Base-by-base conservation (phyloP, 1,140 invertebrate genomes). In the Chrysoperla carnea region DNA sequence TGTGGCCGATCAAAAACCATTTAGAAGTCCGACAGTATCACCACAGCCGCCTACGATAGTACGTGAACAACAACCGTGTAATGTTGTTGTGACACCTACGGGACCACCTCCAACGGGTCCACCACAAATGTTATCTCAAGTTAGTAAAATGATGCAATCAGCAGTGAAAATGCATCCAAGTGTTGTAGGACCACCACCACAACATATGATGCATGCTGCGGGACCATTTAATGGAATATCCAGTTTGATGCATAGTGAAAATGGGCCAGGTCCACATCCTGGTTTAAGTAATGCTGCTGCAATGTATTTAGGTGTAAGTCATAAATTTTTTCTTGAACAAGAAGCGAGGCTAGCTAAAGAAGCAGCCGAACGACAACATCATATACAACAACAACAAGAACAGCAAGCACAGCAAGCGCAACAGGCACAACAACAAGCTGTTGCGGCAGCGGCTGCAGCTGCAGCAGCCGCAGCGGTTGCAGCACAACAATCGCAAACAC, bases 301-400 rank as follows among this genome's bases (percentile, higher is more conserved):
- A 31, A 81, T 82, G 78, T 82, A 82, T 54, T 62, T 80, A 41
- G 76, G 76, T 31, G 72, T 73, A 3, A 73, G 71, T 48, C 77
- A 81, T 51, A 81, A 81, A 52, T 63, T 83, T 48, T 74, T 81
- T 48, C 64, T 83, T 61, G 80, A 84, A 60, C 79, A 78, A 54
- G 79, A 83, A 63, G 76, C 74, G 1, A 64, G 78, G 37, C 65
- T 80, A 62, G 76, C 68, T 11, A 81, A 74, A 62, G 79, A 76
- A 62, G 70, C 57, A 6, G 72, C 68, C 62, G 64, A 72, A 52
- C 53, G 1, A 53, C 47, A 33, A 11, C 31, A 33, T 33, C 31
- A 33, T 33, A 9, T 11, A 33, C 31, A 33, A 33, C 8, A 11
- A 33, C 31, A 33, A 33, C 8, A 33, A 33, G 8, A 33, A 11